Evolutionary conservation across 2,888 invertebrate genomes (phyloP), one percentile per base, ranked within the genome.

Genomic region (Eupithecia centaureata): DNA sequence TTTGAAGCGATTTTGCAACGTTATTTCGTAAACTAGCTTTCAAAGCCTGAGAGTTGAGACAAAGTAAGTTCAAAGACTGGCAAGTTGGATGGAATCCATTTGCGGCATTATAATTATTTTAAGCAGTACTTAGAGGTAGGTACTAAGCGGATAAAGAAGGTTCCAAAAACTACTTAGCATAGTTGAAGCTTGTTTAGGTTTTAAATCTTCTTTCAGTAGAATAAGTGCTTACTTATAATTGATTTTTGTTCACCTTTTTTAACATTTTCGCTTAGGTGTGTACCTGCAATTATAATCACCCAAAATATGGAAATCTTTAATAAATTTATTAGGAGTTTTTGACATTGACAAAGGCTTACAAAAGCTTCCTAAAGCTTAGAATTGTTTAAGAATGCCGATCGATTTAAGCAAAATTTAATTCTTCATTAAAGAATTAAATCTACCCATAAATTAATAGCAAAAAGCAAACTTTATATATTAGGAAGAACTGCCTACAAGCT

Each of bases 51-150:
- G 64, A 67, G 73, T 76, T 67, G 67, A 51, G 67, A 75, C 67
- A 69, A 79, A 79, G 68, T 76, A 79, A 79, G 68, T 76, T 79
- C 73, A 71, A 78, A 61, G 61, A 73, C 73, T 77, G 73, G 71
- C 73, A 76, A 73, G 72, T 77, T 65, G 38, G 73, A 73, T 72
- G 58, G 77, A 76, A 69, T 73, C 73, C 66, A 70, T 78, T 79
- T 77, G 70, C 70, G 62, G 68, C 63, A 75, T 73, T 74, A 76
- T 76, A 74, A 73, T 69, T 66, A 57, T 77, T 71, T 74, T 73
- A 73, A 63, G 70, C 71, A 70, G 65, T 69, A 66, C 66, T 70
- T 63, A 66, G 69, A 66, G 69, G 56, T 61, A 66, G 69, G 56
- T 61, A 60, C 35, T 63, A 63, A 51, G 59, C 57, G 57, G 32